Conservation (phyloP, 2,888 invertebrate genomes). For the Chymomyza caudatula region DNA sequence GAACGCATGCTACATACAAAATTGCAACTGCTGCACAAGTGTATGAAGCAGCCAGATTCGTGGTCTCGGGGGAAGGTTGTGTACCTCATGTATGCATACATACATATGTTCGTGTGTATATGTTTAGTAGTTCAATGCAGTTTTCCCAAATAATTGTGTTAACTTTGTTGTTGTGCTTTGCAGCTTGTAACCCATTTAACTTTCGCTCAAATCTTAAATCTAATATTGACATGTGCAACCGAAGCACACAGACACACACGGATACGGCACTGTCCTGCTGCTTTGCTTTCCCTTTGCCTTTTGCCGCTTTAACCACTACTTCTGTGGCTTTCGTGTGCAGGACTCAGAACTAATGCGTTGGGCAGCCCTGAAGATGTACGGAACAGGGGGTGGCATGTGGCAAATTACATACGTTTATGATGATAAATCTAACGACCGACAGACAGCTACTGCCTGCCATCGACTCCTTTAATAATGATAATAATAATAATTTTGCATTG, state of each 20-base stretch:
- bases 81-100: not conserved
- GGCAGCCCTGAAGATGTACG: conserved; percentile 1
- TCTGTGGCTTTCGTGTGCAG: conserved; percentile 35
- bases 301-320: conserved; percentile 5
- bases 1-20: not conserved
- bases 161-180: not conserved
- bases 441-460: conserved; percentile 19
- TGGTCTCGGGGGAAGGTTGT: not conserved
- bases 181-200: conserved; percentile 62
- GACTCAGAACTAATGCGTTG: not conserved
- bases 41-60: not conserved
- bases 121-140: not conserved
- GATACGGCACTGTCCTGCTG: not conserved
- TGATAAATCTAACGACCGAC: conserved; percentile 34
- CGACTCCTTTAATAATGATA: conserved; percentile 63
- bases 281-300: not conserved
- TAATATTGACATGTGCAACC: conserved; percentile 65
- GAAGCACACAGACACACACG: conserved; percentile 11
- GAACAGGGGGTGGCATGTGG: conserved; percentile 38
- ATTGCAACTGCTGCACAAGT: conserved; percentile 27
- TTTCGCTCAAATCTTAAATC: conserved; percentile 51
- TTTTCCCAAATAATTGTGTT: not conserved
- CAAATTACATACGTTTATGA: conserved; percentile 54
- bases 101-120: not conserved
- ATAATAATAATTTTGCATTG: conserved; percentile 49